Conservation (phyloP, 2,113 vertebrate species). For the Ochotona curzoniae region DNA sequence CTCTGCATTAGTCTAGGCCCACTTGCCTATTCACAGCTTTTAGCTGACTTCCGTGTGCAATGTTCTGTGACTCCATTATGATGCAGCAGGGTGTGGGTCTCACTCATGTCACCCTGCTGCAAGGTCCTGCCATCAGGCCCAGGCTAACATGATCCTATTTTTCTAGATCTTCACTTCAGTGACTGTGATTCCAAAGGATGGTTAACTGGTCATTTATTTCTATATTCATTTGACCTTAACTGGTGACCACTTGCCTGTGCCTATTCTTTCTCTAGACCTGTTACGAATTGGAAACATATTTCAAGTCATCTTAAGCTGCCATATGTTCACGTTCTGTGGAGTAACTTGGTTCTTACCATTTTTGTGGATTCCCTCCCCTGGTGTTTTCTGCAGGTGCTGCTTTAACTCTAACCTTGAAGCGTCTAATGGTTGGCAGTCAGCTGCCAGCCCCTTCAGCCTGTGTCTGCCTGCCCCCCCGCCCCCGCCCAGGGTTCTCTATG, state of each 20-base stretch:
- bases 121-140: background rate
- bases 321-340: background rate
- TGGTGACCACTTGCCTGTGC: background rate
- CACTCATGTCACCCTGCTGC: background rate
- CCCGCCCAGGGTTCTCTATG: background rate
- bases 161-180: background rate
- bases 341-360: background rate
- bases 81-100: background rate
- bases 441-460: background rate
- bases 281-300: background rate
- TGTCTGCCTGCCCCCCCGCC: background rate
- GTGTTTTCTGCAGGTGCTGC: background rate
- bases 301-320: conserved; percentile 42
- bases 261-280: background rate
- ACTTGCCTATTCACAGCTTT: background rate
- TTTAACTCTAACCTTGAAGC: background rate
- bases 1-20: background rate
- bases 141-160: background rate
- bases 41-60: background rate
- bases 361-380: background rate
- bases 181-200: background rate
- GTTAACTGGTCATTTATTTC: conserved; percentile 38
- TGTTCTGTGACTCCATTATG: background rate
- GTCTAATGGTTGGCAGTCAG: background rate
- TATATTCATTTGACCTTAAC: background rate